Base-by-base conservation (phyloP, 2,888 invertebrate species). In the Drosophila sordidula region DNA sequence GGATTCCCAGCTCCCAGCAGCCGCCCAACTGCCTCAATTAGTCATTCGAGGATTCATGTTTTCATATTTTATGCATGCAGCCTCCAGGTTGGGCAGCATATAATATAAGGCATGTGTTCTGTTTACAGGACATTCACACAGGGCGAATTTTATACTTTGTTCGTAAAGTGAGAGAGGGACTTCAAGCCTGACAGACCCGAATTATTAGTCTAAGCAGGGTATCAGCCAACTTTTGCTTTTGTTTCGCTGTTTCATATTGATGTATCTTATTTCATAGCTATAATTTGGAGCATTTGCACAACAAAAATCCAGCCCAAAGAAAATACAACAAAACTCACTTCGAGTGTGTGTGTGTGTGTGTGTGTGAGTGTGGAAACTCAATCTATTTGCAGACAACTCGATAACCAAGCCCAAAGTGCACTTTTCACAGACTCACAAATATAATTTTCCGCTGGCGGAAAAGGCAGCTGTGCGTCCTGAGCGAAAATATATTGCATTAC, bases 1-100 rank as follows among this genome's bases (percentile, higher is more conserved):
- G 3, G 9, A 29, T 18, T 18, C 18, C 18, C 18, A 47, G 67
- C 51, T 57, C 62, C 58, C 59, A 14, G 16, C 54, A 42, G 32
- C 42, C 18, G 5, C 2, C n/a, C 22, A 32, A 29, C 38, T 51
- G 68, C 45, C 64, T 50, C 83, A 82, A 88, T 87, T 87, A 85
- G 70, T 45, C 39, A 46, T 26, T 55, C 36, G 54, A 63, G 9
- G 0, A 14, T 12, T 34, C 4, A 12, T 6, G 64, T 47, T 45
- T 54, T 65, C 57, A 72, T 72, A 52, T 57, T 52, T 72, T 29
- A 45, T 65, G 50, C 29, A 63, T 25, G 42, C 54, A 25, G 36
- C 22, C 11, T 18, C 29, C 46, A 56, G 9, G 8, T 18, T 36
- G 8, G 6, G 26, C 26, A n/a, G 16, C 26, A 45, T 5, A 29